These are phyloP conservation scores for Pampus argenteus DNA, from an alignment of 2,797 vertebrate genomes.

Conservation along the genomic window DNA sequence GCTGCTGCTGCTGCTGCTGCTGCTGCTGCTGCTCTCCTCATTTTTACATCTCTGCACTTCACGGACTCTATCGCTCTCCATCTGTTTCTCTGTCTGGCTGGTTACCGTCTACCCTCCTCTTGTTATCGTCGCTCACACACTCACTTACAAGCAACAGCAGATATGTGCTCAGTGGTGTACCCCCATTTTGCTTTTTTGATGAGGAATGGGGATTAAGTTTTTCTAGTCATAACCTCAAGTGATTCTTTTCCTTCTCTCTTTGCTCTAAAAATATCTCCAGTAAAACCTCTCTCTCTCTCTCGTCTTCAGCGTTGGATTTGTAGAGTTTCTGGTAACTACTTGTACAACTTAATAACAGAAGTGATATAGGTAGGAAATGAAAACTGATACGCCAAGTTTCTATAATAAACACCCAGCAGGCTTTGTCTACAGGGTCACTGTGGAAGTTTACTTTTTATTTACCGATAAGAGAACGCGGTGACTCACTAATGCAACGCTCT, in stretches of 20 bases:
- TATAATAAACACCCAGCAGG: slow-evolving; percentile 20
- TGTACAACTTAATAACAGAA: not conserved
- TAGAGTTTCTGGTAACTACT: slow-evolving; percentile 3
- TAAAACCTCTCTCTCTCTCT: slow-evolving; percentile 16
- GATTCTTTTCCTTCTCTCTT: slow-evolving; percentile 2
- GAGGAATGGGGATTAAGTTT: slow-evolving; percentile 21
- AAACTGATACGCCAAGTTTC: slow-evolving; percentile 3
- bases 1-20: too few species aligned
- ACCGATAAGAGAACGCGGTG: slow-evolving; percentile 34
- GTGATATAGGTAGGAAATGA: not conserved
- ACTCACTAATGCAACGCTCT: slow-evolving; percentile 44
- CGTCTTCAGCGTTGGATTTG: slow-evolving; percentile 17
- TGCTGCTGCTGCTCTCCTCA: slow-evolving; percentile 55
- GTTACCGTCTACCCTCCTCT: slow-evolving; percentile 41
- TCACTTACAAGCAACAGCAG: slow-evolving; percentile 10
- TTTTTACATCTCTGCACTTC: slow-evolving; percentile 43
- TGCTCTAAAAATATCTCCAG: slow-evolving; percentile 11
- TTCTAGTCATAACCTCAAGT: slow-evolving; percentile 14
- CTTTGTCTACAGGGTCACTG: slow-evolving; percentile 6
- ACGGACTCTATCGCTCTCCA: slow-evolving; percentile 41
- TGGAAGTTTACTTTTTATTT: slow-evolving; percentile 47
- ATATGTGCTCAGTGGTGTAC: slow-evolving; percentile 26
- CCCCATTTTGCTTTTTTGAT: slow-evolving; percentile 37
- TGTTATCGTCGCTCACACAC: slow-evolving; percentile 36
- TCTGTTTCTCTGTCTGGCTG: slow-evolving; percentile 36